phyloP scores from a whole-genome alignment of 2,113 vertebrate species.

The Cinclus cinclus region DNA sequence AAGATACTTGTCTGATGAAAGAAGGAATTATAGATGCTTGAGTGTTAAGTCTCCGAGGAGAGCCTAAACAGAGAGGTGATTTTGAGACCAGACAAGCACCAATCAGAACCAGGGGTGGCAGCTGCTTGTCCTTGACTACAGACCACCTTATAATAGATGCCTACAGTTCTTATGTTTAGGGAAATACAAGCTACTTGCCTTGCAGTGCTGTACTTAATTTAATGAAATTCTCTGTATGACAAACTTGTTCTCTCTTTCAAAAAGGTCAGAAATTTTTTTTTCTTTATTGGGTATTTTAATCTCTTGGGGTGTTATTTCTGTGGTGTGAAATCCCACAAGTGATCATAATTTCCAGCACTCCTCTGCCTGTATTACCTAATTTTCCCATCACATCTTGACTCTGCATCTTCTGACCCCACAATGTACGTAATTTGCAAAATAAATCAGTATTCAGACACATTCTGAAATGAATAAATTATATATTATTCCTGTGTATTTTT shows the following conservation, averaged over 20 bases:
- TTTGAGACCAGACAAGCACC: background rate
- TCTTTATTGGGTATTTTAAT: background rate
- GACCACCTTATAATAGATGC: background rate
- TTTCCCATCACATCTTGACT: background rate
- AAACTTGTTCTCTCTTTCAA: background rate
- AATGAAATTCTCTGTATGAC: background rate
- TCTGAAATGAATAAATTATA: background rate
- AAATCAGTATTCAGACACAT: background rate
- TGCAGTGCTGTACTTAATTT: background rate
- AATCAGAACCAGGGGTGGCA: background rate
- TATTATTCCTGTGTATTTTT: background rate
- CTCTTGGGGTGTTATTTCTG: background rate
- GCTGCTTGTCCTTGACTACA: background rate
- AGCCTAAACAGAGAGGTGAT: background rate
- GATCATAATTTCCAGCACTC: background rate
- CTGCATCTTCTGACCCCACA: background rate
- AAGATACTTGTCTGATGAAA: accelerated
- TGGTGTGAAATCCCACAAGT: background rate
- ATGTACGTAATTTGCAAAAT: background rate
- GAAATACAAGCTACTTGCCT: background rate
- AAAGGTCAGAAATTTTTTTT: background rate
- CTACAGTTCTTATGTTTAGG: background rate
- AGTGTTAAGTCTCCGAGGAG: background rate
- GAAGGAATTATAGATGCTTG: background rate
- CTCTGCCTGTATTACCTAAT: background rate